Percentiles rank a stretch among this genome's conserved stretches.
These are phyloP conservation scores for Sterna hirundo DNA, from an alignment of 2,113 vertebrate genomes.

Conservation along the genomic window DNA sequence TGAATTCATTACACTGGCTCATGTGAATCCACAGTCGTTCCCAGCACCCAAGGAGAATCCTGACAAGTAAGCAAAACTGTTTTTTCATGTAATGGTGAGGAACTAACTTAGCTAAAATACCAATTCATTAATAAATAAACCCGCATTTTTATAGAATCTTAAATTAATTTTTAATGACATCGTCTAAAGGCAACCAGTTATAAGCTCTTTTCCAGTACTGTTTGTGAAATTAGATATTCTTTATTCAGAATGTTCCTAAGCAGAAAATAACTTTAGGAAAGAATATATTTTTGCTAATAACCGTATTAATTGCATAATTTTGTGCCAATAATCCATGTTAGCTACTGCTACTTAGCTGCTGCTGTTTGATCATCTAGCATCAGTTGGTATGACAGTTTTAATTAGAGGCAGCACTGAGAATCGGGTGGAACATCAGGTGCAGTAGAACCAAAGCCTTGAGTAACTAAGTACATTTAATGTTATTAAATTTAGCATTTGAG, in stretches of 20 bases:
- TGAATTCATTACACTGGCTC: constrained; percentile 84
- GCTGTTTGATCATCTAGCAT: background rate
- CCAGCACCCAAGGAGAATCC: constrained; percentile 80
- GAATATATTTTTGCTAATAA: background rate
- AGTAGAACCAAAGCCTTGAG: background rate
- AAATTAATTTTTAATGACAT: background rate
- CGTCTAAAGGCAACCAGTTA: background rate
- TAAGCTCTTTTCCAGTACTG: background rate
- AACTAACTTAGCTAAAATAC: background rate
- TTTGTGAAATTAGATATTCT: background rate
- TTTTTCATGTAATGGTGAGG: background rate
- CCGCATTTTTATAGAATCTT: background rate
- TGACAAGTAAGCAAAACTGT: constrained; percentile 79
- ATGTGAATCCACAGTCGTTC: constrained; percentile 86
- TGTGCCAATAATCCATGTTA: background rate
- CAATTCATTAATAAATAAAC: background rate
- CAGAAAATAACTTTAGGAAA: background rate
- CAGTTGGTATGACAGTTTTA: background rate
- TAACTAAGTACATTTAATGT: background rate
- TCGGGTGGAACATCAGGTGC: background rate
- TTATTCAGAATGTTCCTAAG: background rate
- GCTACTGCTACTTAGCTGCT: background rate
- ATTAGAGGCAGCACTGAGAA: background rate
- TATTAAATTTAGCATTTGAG: background rate
- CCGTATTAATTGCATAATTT: background rate